Conservation (phyloP, 2,797 vertebrate genomes). For the Alcedo quadribrachys region DNA sequence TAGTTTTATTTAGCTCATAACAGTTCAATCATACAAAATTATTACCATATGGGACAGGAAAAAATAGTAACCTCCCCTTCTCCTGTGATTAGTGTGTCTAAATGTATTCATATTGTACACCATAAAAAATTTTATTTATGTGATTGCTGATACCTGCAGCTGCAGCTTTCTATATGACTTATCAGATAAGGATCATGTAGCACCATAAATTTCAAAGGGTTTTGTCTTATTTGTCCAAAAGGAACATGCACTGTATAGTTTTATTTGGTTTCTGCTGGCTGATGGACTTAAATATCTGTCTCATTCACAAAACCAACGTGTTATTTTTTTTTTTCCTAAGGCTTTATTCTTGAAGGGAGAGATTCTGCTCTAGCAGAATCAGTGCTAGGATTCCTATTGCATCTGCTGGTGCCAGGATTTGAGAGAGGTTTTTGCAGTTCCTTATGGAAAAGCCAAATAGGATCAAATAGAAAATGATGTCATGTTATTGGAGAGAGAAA, state of each 20-base stretch:
- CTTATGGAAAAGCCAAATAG: constrained; percentile 27
- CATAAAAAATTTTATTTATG: constrained; percentile 13
- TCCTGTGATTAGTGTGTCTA: constrained; percentile 11
- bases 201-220: constrained; percentile 21
- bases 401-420: neutral
- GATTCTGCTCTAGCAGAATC: constrained; percentile 28
- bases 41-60: constrained; percentile 52
- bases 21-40: constrained; percentile 61
- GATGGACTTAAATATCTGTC: constrained; percentile 52
- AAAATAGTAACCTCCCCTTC: constrained; percentile 42
- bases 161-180: neutral
- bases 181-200: neutral
- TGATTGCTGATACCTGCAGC: neutral
- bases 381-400: neutral
- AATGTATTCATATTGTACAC: neutral
- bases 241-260: neutral
- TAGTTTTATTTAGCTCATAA: constrained; percentile 54
- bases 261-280: constrained; percentile 52
- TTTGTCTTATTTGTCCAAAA: constrained; percentile 30
- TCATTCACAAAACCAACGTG: constrained; percentile 41
- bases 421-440: constrained; percentile 18
- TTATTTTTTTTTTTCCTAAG: neutral
- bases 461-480: neutral
- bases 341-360: constrained; percentile 45
- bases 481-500: constrained; percentile 7